Conservation (phyloP, 2,888 invertebrate genomes). For the Neria commutata region DNA sequence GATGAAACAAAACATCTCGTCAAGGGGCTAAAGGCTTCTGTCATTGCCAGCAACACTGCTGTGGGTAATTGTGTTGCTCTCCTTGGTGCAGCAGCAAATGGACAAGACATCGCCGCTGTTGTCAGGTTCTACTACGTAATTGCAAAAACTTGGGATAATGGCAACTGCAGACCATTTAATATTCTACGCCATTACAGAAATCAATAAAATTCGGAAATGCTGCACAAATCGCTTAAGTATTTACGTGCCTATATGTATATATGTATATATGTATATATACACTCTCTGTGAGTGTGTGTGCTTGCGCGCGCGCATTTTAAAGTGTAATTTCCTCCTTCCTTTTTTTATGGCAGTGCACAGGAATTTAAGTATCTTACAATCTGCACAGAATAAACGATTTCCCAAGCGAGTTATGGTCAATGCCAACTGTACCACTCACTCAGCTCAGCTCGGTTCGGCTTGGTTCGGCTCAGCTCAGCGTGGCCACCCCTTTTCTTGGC, state of each 20-base stretch:
- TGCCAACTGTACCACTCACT: slow-evolving; percentile 9
- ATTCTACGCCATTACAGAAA: slow-evolving; percentile 47
- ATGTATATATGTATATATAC: background rate
- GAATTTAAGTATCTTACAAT: slow-evolving; percentile 42
- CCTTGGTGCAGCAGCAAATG: slow-evolving; percentile 1
- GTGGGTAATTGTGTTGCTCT: too few relatives aligned
- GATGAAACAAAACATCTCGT: too few relatives aligned
- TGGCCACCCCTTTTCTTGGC: background rate
- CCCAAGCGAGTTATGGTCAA: slow-evolving; percentile 11
- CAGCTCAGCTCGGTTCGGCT: slow-evolving; percentile 2
- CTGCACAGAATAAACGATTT: slow-evolving; percentile 8
- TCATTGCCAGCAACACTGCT: too few relatives aligned
- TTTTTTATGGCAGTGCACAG: slow-evolving; percentile 43
- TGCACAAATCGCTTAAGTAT: slow-evolving; percentile 43
- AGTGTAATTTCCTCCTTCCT: slow-evolving; percentile 13
- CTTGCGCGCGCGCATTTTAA: background rate
- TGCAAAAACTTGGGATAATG: slow-evolving; percentile 19
- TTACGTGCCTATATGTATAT: too few relatives aligned
- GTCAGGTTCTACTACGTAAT: slow-evolving; percentile 19
- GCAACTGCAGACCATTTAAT: slow-evolving; percentile 34
- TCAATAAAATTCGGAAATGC: slow-evolving; percentile 48
- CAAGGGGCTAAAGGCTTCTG: too few relatives aligned
- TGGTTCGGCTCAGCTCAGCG: background rate
- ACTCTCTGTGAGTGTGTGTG: background rate
- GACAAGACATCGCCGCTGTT: background rate